Conservation (phyloP, 2,797 vertebrate species). For the Sus cebifrons region DNA sequence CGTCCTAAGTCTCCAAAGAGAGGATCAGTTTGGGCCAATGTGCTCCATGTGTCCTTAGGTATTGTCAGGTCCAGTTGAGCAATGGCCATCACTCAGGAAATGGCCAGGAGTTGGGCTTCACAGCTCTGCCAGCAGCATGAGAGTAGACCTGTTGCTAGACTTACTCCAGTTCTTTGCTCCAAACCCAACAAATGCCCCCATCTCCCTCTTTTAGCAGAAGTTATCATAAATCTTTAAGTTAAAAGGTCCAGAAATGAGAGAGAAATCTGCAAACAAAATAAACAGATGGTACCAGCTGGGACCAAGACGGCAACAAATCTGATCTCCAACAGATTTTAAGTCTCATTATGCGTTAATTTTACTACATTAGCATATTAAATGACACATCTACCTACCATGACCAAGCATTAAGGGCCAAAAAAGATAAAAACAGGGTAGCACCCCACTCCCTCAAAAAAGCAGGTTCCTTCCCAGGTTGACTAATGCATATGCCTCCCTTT, state of each 20-base stretch:
- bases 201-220: neutral
- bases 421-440: neutral
- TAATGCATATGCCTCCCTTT: neutral
- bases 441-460: neutral
- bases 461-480: neutral
- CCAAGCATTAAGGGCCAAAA: neutral
- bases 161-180: neutral
- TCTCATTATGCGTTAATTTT: neutral
- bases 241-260: neutral
- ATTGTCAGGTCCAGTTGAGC: neutral
- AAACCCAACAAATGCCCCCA: neutral
- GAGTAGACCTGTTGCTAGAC: neutral
- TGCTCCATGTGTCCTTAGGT: neutral
- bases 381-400: fast-evolving
- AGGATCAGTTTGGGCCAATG: neutral
- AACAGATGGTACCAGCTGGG: neutral
- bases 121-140: neutral
- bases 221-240: neutral
- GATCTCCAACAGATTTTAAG: neutral
- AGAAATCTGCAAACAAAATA: neutral
- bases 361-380: neutral
- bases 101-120: neutral
- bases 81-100: neutral
- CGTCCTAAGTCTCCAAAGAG: neutral
- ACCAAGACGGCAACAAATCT: neutral